These are phyloP conservation scores for Oriolus oriolus DNA, from an alignment of 2,113 vertebrate genomes.

Conservation along the genomic window DNA sequence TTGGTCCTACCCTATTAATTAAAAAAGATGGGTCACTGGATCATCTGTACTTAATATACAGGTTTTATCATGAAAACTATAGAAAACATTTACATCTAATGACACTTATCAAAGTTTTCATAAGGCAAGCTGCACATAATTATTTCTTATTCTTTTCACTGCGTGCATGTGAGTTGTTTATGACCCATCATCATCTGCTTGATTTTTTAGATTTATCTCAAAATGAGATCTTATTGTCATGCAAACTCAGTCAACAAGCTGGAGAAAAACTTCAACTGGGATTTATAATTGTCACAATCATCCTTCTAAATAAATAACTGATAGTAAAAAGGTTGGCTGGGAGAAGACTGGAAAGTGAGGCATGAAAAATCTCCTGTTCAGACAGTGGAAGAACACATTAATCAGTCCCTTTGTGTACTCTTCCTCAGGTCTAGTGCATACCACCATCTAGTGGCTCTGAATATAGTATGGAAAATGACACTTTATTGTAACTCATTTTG, in stretches of 20 bases:
- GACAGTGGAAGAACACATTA: background rate
- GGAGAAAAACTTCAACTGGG: background rate
- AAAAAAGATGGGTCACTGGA: background rate
- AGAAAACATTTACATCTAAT: background rate
- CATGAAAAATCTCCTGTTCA: background rate
- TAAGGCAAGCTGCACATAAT: background rate
- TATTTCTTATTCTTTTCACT: background rate
- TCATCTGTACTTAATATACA: background rate
- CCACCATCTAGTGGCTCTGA: conserved; percentile 34
- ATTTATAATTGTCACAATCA: background rate
- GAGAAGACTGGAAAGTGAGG: background rate
- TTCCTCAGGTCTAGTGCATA: conserved; percentile 16
- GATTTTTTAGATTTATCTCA: background rate
- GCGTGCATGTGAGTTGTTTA: background rate
- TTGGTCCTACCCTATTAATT: background rate
- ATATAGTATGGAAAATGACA: background rate
- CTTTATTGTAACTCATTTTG: background rate
- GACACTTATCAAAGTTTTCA: background rate
- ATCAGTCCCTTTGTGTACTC: background rate
- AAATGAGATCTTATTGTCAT: background rate
- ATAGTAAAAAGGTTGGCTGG: background rate
- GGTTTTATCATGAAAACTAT: background rate
- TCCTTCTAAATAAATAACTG: background rate
- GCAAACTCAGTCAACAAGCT: background rate
- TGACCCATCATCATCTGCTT: background rate